These are phyloP conservation scores for Seriola aureovittata DNA, from an alignment of 2,113 vertebrate species.

Conservation along the genomic window DNA sequence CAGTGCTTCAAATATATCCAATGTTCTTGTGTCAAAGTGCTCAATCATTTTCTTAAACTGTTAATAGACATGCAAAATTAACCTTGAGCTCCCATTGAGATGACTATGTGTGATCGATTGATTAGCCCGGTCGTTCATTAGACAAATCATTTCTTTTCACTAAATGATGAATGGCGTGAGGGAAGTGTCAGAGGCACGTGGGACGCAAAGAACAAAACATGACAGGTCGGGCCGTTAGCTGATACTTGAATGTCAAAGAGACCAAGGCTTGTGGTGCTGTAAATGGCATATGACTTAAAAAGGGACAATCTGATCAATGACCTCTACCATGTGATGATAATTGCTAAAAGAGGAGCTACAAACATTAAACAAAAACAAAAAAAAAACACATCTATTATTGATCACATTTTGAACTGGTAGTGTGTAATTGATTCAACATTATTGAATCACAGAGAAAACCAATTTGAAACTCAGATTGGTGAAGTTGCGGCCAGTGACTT, in stretches of 20 bases:
- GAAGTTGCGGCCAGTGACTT: no score
- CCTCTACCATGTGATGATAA: background rate
- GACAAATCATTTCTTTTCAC: conserved; percentile 49
- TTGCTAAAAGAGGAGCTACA: no score
- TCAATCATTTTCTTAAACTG: conserved; percentile 54
- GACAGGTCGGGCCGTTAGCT: conserved; percentile 48
- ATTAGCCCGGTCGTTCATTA: conserved; percentile 54
- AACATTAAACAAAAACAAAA: no score
- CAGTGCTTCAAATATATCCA: background rate
- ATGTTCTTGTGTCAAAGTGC: conserved; percentile 19
- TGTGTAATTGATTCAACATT: no score
- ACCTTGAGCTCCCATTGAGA: conserved; percentile 62
- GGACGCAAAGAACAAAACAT: conserved; percentile 34
- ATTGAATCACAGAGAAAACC: no score
- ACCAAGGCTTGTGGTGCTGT: background rate
- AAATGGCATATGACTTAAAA: conserved; percentile 2
- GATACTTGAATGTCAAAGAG: conserved; percentile 59
- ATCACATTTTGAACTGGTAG: no score
- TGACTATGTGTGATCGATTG: conserved; percentile 59
- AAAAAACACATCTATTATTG: no score
- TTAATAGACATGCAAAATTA: conserved; percentile 56
- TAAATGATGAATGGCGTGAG: conserved; percentile 62
- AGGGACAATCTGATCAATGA: conserved; percentile 34
- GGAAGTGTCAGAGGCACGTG: conserved; percentile 33
- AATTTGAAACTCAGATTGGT: no score